Evolutionary conservation across 2,888 invertebrate genomes (phyloP).

Genomic region (Meloe dianella): DNA sequence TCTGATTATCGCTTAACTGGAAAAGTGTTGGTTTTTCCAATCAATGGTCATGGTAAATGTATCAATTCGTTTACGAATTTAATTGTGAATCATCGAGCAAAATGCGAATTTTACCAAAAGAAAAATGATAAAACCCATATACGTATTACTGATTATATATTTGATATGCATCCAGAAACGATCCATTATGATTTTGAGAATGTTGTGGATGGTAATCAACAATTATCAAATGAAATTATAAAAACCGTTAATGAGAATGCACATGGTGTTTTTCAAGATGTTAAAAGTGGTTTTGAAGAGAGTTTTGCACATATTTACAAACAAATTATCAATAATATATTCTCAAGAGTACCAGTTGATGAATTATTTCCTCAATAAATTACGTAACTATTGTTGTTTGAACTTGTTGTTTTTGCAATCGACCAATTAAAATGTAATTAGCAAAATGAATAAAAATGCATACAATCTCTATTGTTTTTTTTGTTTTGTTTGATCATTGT

Average conservation of each 20-base stretch:
- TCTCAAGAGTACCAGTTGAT: conserved; percentile 44
- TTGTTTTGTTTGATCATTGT: too few relatives aligned
- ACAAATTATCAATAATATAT: conserved; percentile 38
- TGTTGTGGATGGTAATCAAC: conserved; percentile 45
- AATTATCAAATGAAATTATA: conserved; percentile 41
- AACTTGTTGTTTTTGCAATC: too few relatives aligned
- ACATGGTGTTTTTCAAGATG: conserved; percentile 43
- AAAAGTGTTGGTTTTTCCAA: conserved; percentile 69
- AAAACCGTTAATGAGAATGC: conserved; percentile 47
- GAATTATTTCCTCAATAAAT: conserved; percentile 40
- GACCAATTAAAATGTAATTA: too few relatives aligned
- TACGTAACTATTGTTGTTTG: too few relatives aligned
- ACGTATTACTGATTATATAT: conserved; percentile 47
- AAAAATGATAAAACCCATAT: conserved; percentile 39
- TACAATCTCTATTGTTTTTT: too few relatives aligned
- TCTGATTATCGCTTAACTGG: conserved; percentile 74
- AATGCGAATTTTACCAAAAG: conserved; percentile 43
- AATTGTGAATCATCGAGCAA: conserved; percentile 32
- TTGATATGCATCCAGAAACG: conserved; percentile 66
- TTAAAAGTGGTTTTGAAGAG: conserved; percentile 41
- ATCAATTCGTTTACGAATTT: conserved; percentile 65
- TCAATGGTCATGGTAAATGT: conserved; percentile 70
- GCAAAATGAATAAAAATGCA: too few relatives aligned
- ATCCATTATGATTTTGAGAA: conserved; percentile 42
- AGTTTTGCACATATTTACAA: conserved; percentile 37